A percentile compares a stretch with the other conserved stretches of the same genome.
Conservation (phyloP, 1,140 invertebrate species). For the Chrysomallon squamiferum region DNA sequence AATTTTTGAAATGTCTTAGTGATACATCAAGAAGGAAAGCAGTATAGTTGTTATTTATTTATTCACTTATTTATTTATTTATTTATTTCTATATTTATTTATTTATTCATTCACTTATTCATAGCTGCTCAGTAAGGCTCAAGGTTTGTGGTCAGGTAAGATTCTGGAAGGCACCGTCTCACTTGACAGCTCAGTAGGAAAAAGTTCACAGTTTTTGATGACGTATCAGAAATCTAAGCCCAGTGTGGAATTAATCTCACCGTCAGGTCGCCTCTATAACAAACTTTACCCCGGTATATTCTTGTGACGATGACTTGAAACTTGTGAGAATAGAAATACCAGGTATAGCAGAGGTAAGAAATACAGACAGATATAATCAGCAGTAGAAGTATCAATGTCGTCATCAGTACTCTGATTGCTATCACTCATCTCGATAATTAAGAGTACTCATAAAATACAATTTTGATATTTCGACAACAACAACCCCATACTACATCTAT, state of each 20-base stretch:
- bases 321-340: constrained; percentile 10
- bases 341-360: constrained; percentile 11
- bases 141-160: background rate
- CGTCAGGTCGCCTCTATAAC: constrained; percentile 13
- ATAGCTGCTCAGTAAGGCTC: constrained; percentile 10
- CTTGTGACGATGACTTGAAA: background rate
- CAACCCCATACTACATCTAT: no score
- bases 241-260: constrained; percentile 11
- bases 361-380: no score
- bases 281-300: constrained; percentile 13
- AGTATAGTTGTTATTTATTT: no score
- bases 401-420: no score
- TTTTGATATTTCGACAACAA: no score
- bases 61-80: no score
- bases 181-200: constrained; percentile 15
- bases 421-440: no score
- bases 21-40: no score
- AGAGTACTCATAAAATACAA: no score
- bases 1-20: no score
- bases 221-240: constrained; percentile 13
- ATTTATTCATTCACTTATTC: background rate
- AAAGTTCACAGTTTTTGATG: constrained; percentile 7
- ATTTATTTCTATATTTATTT: no score
- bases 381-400: no score
- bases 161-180: background rate